Evolutionary conservation across 2,888 invertebrate species (phyloP).

Genomic region (Cantharis nigra): DNA sequence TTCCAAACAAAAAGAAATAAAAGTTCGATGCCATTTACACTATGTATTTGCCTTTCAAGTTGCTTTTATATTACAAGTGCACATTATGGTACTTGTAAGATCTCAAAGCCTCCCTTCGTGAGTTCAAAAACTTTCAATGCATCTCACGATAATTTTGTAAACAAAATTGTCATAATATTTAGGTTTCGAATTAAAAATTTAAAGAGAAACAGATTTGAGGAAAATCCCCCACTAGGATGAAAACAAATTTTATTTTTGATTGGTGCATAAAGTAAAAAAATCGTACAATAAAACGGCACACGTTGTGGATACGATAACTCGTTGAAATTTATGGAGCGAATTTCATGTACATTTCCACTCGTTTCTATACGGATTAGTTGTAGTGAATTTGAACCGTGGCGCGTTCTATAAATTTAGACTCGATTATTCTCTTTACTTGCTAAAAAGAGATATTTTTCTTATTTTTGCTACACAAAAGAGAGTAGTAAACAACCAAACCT

Average conservation of each 20-base stretch:
- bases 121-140: neutral
- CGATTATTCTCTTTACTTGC: neutral
- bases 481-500: neutral
- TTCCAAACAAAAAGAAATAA: neutral
- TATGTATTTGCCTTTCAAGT: neutral
- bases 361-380: conserved; percentile 22
- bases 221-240: conserved; percentile 4
- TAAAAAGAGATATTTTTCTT: neutral
- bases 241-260: conserved; percentile 13
- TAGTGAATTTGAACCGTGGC: conserved; percentile 16
- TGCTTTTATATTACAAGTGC: neutral
- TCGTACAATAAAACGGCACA: conserved; percentile 20
- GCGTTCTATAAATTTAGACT: conserved; percentile 8
- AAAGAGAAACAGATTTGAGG: neutral
- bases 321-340: conserved; percentile 22
- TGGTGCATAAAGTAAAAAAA: conserved; percentile 16
- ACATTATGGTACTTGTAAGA: neutral
- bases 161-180: neutral
- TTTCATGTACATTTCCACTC: conserved; percentile 22
- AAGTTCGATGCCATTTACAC: neutral
- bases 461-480: neutral
- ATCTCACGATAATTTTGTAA: neutral
- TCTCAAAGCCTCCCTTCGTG: neutral
- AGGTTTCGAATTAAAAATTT: neutral
- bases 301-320: conserved; percentile 21